Evolutionary conservation across 2,888 invertebrate species (phyloP).

Genomic region (Plagodis pulveraria): DNA sequence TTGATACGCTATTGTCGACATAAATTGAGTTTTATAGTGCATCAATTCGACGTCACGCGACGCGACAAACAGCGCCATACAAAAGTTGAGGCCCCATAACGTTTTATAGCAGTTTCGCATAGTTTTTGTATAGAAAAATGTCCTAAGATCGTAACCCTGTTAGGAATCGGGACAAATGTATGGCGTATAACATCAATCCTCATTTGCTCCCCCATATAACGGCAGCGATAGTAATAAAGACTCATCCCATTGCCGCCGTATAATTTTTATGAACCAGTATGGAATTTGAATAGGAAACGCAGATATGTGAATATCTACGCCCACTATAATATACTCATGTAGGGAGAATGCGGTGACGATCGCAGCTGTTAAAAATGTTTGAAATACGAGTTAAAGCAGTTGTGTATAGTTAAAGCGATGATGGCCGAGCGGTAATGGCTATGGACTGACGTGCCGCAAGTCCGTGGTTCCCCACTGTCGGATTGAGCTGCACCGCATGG

Average conservation of each 20-base stretch:
- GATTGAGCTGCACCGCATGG: too few relatives aligned
- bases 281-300: not conserved
- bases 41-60: constrained; percentile 12
- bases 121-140: constrained; percentile 13
- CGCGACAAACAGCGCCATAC: constrained; percentile 20
- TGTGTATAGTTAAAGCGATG: too few relatives aligned
- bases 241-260: constrained; percentile 20
- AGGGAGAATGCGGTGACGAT: too few relatives aligned
- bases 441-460: too few relatives aligned
- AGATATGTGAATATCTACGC: too few relatives aligned
- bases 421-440: too few relatives aligned
- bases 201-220: constrained; percentile 23
- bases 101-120: constrained; percentile 20
- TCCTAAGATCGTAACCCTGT: constrained; percentile 12
- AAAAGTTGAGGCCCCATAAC: constrained; percentile 11
- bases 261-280: constrained; percentile 13
- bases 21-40: constrained; percentile 7
- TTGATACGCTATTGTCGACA: not conserved
- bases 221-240: constrained; percentile 28
- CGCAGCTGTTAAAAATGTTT: too few relatives aligned
- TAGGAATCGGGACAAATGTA: constrained; percentile 25
- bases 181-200: constrained; percentile 29
- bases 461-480: too few relatives aligned
- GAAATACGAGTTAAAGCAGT: too few relatives aligned
- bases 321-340: too few relatives aligned